Evolutionary conservation across 1,140 invertebrate genomes (phyloP), one percentile per base, ranked within the genome.

Genomic region (Papilio polytes): DNA sequence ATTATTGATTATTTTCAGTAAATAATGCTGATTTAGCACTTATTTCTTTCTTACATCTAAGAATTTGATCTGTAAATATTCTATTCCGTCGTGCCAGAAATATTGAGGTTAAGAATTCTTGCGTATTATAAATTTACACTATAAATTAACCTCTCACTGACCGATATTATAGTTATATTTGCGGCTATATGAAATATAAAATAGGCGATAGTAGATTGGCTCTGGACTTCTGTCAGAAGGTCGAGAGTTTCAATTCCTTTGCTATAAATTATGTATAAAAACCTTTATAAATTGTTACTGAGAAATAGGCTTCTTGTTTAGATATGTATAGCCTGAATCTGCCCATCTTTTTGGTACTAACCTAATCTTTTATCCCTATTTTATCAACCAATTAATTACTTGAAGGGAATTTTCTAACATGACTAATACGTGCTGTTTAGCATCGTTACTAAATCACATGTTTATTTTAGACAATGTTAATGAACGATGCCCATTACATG

Each of bases 381-480:
- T 70, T 70, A 70, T 12, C 18, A 12, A 41, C 46, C 63, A 78
- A 81, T 81, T 74, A 78, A 81, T 78, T 81, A 70, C 1, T 44
- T n/a, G 46, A 41, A 46, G 59, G 76, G 66, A 77, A 77, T 46
- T 56, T 72, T 81, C 80, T 80, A 83, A 82, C 73, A 36, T 78
- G 48, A 81, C 72, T 74, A 78, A 83, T 74, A 81, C 46, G 41
- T 74, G 26, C 22, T 74, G 53, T 74, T 20, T 48, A 70, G 79
- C 22, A 81, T 36, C 31, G 31, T 18, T 44, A 26, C 56, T 86
- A 83, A 85, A 83, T 84, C 86, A 85, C 74, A 15, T 70, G 41
- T 78, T 84, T 86, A 85, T 86, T 88, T 89, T 84, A 73, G 82
- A 82, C 80, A 82, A 85, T 82, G 82, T 80, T 80, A 66, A 83